Conservation (phyloP, 2,113 vertebrate genomes). For the Platichthys flesus region DNA sequence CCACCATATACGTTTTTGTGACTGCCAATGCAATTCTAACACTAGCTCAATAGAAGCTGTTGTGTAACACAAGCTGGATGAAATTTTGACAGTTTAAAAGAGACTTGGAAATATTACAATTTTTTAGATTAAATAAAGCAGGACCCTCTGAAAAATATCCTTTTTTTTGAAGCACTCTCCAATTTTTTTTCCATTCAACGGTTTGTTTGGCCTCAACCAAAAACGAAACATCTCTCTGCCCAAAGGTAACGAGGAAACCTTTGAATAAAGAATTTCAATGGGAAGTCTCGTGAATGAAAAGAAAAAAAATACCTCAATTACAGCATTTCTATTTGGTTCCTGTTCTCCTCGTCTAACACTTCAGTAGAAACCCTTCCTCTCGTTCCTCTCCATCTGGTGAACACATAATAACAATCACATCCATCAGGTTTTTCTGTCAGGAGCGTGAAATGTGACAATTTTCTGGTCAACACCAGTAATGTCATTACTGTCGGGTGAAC, state of each 20-base stretch:
- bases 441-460: neutral
- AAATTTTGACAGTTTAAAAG: too few relatives aligned
- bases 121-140: too few relatives aligned
- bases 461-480: neutral
- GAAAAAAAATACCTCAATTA: constrained; percentile 5
- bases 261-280: constrained; percentile 39
- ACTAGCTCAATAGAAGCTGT: neutral
- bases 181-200: constrained; percentile 12
- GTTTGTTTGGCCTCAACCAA: constrained; percentile 13
- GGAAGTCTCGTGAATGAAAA: constrained; percentile 13
- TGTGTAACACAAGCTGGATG: too few relatives aligned
- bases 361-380: neutral
- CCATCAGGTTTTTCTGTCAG: neutral
- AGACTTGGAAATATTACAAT: too few relatives aligned
- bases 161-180: constrained; percentile 6
- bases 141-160: neutral
- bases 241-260: constrained; percentile 27
- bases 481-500: neutral
- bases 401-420: neutral
- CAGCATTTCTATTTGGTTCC: neutral
- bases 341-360: neutral
- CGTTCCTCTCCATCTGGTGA: neutral
- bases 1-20: neutral
- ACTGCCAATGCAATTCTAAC: neutral
- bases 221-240: constrained; percentile 12